Evolutionary conservation across 2,888 invertebrate species (phyloP), one percentile per base, ranked within the genome.

Genomic region (Mythimna loreyi): DNA sequence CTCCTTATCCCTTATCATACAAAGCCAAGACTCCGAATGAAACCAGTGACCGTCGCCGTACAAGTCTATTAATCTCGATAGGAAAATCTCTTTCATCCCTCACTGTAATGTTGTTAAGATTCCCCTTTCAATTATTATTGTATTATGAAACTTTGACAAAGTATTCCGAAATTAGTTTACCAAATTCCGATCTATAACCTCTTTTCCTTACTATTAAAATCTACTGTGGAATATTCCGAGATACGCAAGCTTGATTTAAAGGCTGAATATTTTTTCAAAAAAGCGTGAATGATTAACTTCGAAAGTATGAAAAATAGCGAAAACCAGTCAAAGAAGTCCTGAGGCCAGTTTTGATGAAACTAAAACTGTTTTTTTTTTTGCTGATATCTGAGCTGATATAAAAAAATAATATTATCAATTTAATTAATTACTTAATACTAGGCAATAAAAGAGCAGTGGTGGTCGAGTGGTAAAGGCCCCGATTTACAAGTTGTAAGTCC

Each of bases 1-100:
- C 49, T 61, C 49, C 8, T 40, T n/a, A 25, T 36, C 36, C 40
- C 25, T 23, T 55, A 36, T 57, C 43, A 55, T 58, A 45, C 49
- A 73, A 59, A 50, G 30, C 30, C n/a, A n/a, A 45, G 43, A 45
- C 43, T 45, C n/a, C 13, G 45, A 33, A 25, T 5, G n/a, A 21
- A 61, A 66, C 45, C 45, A 30, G 40, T 59, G 40, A 25, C 25
- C 43, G 36, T 25, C 2, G 49, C 30, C 45, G 66, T 67, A 40
- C 55, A 30, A 16, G 43, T 68, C 30, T 47, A 64, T 63, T 59
- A 52, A 73, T 65, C 43, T 61, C 21, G 1, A 49, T 43, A 43
- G 16, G 23, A 57, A 64, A 70, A 64, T 58, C 36, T 61, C 23
- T 61, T 75, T 53, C 33, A 62, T 52, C 52, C n/a, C 55, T n/a